Evolutionary conservation across 2,888 invertebrate genomes (phyloP).

Genomic region (Terebella lapidaria): DNA sequence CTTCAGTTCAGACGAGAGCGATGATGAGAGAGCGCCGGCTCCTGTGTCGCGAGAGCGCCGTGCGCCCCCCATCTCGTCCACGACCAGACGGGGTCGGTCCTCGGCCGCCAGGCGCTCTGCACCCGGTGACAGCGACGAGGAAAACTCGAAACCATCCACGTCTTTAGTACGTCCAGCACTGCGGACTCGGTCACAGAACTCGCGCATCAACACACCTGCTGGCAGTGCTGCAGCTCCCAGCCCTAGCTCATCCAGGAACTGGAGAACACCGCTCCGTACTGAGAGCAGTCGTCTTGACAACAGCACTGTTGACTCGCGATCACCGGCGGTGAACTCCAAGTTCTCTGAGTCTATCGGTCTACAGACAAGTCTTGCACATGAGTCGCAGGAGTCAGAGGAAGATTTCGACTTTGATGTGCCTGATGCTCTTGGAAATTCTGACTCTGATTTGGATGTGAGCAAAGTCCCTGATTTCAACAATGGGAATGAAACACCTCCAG

Average conservation of each 20-base stretch:
- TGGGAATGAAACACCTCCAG: too few species aligned
- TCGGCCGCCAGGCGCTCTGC: background rate
- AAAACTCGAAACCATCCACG: background rate
- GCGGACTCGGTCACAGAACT: background rate
- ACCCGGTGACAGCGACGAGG: too few species aligned
- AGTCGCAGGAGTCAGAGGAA: background rate
- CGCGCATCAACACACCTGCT: background rate
- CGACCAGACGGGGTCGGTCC: background rate
- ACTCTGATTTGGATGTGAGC: background rate
- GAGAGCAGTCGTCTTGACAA: background rate
- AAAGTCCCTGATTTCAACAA: background rate
- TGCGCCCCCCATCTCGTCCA: background rate
- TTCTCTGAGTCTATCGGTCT: background rate
- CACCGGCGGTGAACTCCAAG: background rate
- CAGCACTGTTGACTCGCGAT: background rate
- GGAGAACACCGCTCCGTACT: too few species aligned
- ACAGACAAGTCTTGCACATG: background rate
- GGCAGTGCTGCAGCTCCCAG: background rate
- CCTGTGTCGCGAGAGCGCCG: background rate
- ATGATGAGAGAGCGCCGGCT: background rate
- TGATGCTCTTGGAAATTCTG: background rate
- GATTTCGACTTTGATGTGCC: background rate
- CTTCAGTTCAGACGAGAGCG: conserved; percentile 24
- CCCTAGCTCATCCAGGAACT: too few species aligned
- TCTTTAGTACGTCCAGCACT: background rate